Conservation (phyloP, 1,140 invertebrate genomes). For the Maconellicoccus hirsutus region DNA sequence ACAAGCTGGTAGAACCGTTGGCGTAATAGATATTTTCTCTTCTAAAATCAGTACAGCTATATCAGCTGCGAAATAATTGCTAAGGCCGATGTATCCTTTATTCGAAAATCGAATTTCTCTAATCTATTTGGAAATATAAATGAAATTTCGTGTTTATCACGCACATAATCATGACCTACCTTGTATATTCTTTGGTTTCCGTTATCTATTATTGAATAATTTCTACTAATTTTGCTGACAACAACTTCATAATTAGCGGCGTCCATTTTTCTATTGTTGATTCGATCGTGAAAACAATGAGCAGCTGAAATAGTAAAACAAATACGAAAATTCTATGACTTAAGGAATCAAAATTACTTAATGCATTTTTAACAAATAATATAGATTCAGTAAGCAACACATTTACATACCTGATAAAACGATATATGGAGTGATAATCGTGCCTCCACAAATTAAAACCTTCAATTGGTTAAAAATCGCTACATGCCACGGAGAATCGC, state of each 20-base stretch:
- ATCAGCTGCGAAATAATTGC: not conserved
- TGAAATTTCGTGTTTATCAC: not conserved
- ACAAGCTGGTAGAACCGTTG: not conserved
- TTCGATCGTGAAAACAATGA: not conserved
- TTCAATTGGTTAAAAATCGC: not conserved
- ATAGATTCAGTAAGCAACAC: not conserved
- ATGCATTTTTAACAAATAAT: not conserved
- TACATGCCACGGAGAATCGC: not conserved
- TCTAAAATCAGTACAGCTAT: not conserved
- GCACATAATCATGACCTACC: not conserved
- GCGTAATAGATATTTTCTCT: not conserved
- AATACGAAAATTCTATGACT: too few relatives aligned
- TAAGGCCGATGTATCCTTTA: not conserved
- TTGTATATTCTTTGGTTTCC: not conserved
- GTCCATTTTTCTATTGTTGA: not conserved
- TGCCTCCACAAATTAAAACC: not conserved
- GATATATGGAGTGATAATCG: not conserved
- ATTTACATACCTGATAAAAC: not conserved
- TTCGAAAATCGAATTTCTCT: not conserved
- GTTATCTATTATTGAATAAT: not conserved
- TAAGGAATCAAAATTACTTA: too few relatives aligned
- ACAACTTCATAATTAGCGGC: not conserved
- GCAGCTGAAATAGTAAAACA: not conserved
- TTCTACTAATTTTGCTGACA: not conserved
- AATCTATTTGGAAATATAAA: not conserved